Conservation (phyloP, 2,113 vertebrate genomes). For the Pelmatolapia mariae region DNA sequence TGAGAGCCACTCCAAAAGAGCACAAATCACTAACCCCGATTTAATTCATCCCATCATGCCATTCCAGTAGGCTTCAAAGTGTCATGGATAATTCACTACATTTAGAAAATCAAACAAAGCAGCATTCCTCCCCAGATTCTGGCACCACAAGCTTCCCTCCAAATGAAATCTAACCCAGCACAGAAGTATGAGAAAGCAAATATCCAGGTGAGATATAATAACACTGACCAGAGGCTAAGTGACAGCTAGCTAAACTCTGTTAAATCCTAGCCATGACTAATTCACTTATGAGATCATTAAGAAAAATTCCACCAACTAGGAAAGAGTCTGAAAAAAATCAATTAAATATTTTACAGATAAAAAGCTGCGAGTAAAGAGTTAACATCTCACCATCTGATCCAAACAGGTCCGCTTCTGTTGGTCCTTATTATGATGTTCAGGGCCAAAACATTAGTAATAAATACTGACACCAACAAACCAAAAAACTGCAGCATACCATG, state of each 20-base stretch:
- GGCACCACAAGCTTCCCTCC: slow-evolving; percentile 50
- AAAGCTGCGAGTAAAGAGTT: background rate
- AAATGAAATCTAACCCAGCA: background rate
- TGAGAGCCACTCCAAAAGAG: slow-evolving; percentile 26
- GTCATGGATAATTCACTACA: slow-evolving; percentile 69
- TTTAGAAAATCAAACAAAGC: slow-evolving; percentile 57
- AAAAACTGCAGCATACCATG: background rate
- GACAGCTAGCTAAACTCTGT: background rate
- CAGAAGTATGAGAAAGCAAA: slow-evolving; percentile 1
- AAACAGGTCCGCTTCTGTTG: background rate
- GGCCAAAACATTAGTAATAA: slow-evolving; percentile 18
- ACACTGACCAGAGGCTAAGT: background rate
- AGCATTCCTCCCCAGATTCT: slow-evolving; percentile 64
- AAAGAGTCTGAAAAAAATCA: background rate
- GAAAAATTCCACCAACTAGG: background rate
- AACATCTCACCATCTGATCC: slow-evolving; percentile 57
- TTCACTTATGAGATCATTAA: background rate
- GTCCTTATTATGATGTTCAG: background rate
- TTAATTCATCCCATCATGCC: slow-evolving; percentile 60
- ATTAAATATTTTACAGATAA: background rate
- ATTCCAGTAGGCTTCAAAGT: slow-evolving; percentile 59
- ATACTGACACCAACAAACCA: background rate
- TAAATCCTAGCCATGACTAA: background rate
- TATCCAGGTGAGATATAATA: slow-evolving; percentile 4
- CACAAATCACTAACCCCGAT: slow-evolving; percentile 51